Evolutionary conservation across 2,113 vertebrate species (phyloP).

Genomic region (Phainopepla nitens): DNA sequence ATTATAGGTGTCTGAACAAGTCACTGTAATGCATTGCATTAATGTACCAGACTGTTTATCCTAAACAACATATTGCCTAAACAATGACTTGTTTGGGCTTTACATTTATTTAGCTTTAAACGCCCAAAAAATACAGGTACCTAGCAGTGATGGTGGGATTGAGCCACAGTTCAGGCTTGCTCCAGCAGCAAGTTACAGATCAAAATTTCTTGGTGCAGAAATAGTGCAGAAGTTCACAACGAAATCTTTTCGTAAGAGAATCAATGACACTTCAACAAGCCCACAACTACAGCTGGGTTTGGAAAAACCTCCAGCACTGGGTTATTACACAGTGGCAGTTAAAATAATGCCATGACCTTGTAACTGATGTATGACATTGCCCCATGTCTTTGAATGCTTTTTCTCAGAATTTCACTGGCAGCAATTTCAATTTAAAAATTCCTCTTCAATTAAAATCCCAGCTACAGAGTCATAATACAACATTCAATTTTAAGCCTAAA

Average conservation of each 20-base stretch:
- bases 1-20: not conserved
- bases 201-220: not conserved
- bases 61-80: not conserved
- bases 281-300: not conserved
- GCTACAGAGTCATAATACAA: not conserved
- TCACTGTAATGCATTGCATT: not conserved
- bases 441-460: not conserved
- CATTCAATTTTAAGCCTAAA: not conserved
- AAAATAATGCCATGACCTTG: not conserved
- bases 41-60: not conserved
- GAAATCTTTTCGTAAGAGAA: not conserved
- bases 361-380: not conserved
- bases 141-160: not conserved
- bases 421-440: not conserved
- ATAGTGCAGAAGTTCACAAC: not conserved
- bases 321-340: not conserved
- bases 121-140: accelerated
- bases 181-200: not conserved
- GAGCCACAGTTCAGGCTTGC: not conserved
- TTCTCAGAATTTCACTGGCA: not conserved
- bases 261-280: not conserved
- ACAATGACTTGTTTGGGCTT: not conserved
- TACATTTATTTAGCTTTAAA: not conserved
- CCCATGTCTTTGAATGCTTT: not conserved
- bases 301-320: not conserved